These are phyloP conservation scores for Villa cingulata DNA, from an alignment of 2,888 invertebrate genomes.

Conservation along the genomic window DNA sequence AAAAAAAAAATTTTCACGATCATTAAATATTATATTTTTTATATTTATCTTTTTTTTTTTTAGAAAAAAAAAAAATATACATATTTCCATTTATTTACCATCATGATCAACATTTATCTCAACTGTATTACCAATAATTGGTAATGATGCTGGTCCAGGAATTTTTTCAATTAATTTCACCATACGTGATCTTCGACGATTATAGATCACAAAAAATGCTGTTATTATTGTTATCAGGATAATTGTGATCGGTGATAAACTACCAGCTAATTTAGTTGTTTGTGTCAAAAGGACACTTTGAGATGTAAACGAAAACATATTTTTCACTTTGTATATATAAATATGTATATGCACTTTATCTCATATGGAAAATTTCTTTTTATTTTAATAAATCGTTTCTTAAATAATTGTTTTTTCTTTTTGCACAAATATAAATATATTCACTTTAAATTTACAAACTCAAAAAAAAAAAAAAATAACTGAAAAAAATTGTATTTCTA, in stretches of 20 bases:
- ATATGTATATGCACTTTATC: too few species aligned
- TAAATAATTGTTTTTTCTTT: too few species aligned
- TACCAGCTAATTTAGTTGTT: slow-evolving; percentile 23
- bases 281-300: slow-evolving; percentile 28
- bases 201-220: slow-evolving; percentile 27
- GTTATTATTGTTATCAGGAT: slow-evolving; percentile 22
- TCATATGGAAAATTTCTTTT: too few species aligned
- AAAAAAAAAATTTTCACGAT: too few species aligned
- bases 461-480: too few species aligned
- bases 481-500: too few species aligned
- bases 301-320: not conserved
- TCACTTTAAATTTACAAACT: too few species aligned
- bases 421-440: too few species aligned
- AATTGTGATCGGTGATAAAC: slow-evolving; percentile 32
- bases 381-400: too few species aligned
- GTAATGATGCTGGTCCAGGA: slow-evolving; percentile 44
- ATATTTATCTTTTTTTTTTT: not conserved
- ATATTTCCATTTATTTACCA: slow-evolving; percentile 39
- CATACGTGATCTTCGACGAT: slow-evolving; percentile 30
- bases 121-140: slow-evolving; percentile 45
- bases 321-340: too few species aligned
- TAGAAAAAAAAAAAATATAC: not conserved
- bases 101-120: slow-evolving; percentile 46
- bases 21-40: too few species aligned
- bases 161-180: slow-evolving; percentile 40